Conservation (phyloP, 1,140 invertebrate species). For the Stegodyphus dumicola region DNA sequence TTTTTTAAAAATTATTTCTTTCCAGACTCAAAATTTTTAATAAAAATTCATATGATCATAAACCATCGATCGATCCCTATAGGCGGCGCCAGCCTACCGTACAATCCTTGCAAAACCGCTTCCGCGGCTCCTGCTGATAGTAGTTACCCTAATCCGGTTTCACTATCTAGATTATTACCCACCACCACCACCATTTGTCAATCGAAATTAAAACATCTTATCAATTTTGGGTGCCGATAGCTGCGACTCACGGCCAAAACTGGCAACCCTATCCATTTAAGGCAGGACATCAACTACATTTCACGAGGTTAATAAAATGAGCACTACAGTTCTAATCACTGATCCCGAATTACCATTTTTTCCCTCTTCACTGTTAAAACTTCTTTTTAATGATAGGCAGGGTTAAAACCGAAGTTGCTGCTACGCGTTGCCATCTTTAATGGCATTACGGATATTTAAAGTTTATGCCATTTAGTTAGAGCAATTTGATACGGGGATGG, state of each 20-base stretch:
- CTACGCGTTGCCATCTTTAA: slow-evolving; percentile 24
- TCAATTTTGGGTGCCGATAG: too few species aligned
- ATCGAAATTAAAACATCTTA: too few species aligned
- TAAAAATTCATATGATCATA: too few species aligned
- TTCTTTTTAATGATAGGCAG: slow-evolving; percentile 29
- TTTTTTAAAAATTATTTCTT: too few species aligned
- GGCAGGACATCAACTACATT: slow-evolving; percentile 9
- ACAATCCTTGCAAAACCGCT: too few species aligned
- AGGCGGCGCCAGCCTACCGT: too few species aligned
- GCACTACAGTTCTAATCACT: slow-evolving; percentile 43
- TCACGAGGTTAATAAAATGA: slow-evolving; percentile 47
- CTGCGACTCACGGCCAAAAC: slow-evolving; percentile 13
- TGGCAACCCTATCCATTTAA: slow-evolving; percentile 13
- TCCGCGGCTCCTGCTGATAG: too few species aligned
- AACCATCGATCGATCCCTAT: too few species aligned
- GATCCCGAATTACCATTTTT: slow-evolving; percentile 42
- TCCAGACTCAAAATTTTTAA: too few species aligned
- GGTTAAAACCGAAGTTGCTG: slow-evolving; percentile 5
- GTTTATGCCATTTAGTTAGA: slow-evolving; percentile 19
- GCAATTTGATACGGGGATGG: slow-evolving; percentile 28
- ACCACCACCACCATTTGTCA: too few species aligned
- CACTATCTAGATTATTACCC: too few species aligned
- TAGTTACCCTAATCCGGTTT: too few species aligned
- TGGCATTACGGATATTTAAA: slow-evolving; percentile 44
- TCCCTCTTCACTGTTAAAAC: background rate